phyloP scores from a whole-genome alignment of 2,888 invertebrate genomes.

The Eupithecia inturbata region DNA sequence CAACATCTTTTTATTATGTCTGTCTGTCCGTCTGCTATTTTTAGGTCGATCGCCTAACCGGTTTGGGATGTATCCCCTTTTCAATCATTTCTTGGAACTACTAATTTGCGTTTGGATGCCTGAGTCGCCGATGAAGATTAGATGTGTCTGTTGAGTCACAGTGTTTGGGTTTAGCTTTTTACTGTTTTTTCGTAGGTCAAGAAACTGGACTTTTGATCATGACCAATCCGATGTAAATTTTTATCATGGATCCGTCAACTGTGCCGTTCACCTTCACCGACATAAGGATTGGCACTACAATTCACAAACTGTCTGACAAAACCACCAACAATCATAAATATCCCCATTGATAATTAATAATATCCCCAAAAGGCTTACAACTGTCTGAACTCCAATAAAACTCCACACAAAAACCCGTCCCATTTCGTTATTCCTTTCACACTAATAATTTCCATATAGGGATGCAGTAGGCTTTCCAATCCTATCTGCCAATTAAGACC shows the following conservation, averaged over 20 bases:
- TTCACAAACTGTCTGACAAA: background rate
- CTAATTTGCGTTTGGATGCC: conserved; percentile 40
- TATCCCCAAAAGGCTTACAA: conserved; percentile 14
- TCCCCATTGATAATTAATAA: background rate
- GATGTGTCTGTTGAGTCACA: conserved; percentile 13
- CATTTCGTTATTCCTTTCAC: conserved; percentile 25
- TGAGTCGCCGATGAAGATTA: conserved; percentile 18
- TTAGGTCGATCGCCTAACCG: conserved; percentile 52
- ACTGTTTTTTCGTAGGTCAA: conserved; percentile 12
- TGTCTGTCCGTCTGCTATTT: conserved; percentile 58
- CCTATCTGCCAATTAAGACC: conserved; percentile 32
- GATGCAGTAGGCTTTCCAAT: conserved; percentile 20
- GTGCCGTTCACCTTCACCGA: background rate
- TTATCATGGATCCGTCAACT: background rate
- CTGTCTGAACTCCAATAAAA: conserved; percentile 17
- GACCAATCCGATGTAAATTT: background rate
- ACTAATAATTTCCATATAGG: conserved; percentile 37
- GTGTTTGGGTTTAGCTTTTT: background rate
- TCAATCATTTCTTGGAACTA: conserved; percentile 40
- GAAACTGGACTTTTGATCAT: conserved; percentile 4
- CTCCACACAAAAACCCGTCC: conserved; percentile 23
- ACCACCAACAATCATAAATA: background rate
- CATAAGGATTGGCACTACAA: background rate
- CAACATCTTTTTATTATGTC: conserved; percentile 58
- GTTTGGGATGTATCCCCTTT: conserved; percentile 48